A percentile compares a stretch with the other conserved stretches of the same genome.
These are phyloP conservation scores for Drosophila vallismaia DNA, from an alignment of 2,888 invertebrate genomes.

Conservation along the genomic window DNA sequence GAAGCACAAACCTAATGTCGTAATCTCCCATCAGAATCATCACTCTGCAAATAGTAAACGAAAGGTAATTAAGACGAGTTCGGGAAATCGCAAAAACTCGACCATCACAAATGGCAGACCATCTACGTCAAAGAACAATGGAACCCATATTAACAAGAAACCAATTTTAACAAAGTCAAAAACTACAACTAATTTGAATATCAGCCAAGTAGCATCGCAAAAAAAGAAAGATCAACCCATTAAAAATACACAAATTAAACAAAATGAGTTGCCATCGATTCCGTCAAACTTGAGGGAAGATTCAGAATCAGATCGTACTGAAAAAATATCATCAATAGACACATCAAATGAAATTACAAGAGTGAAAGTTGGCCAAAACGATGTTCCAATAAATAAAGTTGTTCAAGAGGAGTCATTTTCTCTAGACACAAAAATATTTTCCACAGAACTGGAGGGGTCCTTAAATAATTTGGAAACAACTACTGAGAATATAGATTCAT, in stretches of 20 bases:
- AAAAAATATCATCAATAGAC: not conserved
- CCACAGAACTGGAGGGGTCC: not conserved
- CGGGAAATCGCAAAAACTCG: conserved; percentile 7
- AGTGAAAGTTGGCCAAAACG: not conserved
- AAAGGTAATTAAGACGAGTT: conserved; percentile 28
- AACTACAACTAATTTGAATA: conserved; percentile 6
- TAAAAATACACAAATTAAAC: not conserved
- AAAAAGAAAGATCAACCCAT: conserved; percentile 4
- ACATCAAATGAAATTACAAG: not conserved
- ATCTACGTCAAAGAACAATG: conserved; percentile 1
- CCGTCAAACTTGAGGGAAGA: not conserved
- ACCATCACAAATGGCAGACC: conserved; percentile 4
- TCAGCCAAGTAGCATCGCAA: conserved; percentile 5
- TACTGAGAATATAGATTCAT: not conserved
- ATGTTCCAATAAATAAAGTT: not conserved
- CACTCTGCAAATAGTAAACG: not conserved
- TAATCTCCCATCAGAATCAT: not conserved
- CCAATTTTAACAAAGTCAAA: conserved; percentile 7
- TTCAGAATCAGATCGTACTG: not conserved
- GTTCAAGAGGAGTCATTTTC: not conserved
- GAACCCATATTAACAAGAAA: not conserved
- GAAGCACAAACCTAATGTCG: conserved; percentile 6
- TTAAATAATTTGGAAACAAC: not conserved
- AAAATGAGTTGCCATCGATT: not conserved
- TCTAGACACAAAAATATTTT: not conserved